Evolutionary conservation across 1,140 invertebrate species (phyloP).

Genomic region (Diabrotica virgifera): DNA sequence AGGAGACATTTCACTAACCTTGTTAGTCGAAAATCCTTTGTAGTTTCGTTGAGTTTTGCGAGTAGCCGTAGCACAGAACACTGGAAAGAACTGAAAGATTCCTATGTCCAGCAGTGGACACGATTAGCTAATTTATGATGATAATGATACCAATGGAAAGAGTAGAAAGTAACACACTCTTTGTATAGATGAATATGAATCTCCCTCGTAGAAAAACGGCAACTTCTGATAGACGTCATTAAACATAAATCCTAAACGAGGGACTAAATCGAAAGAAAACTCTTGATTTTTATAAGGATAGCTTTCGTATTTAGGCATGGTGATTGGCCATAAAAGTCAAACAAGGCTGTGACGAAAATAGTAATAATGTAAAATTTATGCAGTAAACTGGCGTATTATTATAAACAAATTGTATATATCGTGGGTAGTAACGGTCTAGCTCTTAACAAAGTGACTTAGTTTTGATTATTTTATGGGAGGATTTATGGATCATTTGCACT

Average conservation of each 20-base stretch:
- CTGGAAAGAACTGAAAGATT: no score
- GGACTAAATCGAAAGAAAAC: background rate
- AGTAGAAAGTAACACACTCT: no score
- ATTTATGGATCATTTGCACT: background rate
- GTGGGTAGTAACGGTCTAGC: background rate
- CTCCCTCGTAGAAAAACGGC: no score
- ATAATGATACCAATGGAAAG: no score
- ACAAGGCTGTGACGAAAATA: conserved; percentile 9
- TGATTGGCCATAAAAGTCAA: conserved; percentile 10
- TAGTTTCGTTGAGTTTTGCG: no score
- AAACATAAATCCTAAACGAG: background rate
- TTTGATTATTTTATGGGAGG: background rate
- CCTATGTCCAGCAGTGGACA: no score
- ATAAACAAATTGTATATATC: conserved; percentile 6
- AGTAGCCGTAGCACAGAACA: no score
- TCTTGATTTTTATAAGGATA: conserved; percentile 7
- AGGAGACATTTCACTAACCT: no score
- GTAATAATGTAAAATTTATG: conserved; percentile 8
- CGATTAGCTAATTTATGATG: no score
- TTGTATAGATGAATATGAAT: no score
- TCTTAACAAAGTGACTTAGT: background rate
- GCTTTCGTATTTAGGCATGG: conserved; percentile 8
- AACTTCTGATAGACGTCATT: background rate
- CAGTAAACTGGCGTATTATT: conserved; percentile 4
- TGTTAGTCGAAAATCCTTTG: no score